Evolutionary conservation across 2,888 invertebrate genomes (phyloP).

Genomic region (Idaea straminata): DNA sequence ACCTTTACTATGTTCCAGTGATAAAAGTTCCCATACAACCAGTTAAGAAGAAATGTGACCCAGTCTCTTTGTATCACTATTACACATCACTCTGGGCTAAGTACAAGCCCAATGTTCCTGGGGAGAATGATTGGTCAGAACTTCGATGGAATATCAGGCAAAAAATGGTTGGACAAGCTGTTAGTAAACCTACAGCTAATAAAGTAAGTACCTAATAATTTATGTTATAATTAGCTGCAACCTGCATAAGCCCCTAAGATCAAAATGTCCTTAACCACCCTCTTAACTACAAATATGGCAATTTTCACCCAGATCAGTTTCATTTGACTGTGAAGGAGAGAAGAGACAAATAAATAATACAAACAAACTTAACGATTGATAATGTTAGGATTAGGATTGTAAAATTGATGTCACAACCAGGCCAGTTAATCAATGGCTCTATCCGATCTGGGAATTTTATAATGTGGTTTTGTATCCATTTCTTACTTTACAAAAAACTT

Average conservation of each 20-base stretch:
- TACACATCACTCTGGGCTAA: conserved; percentile 87
- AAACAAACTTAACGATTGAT: too few species aligned
- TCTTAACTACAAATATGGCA: too few species aligned
- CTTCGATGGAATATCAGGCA: conserved; percentile 86
- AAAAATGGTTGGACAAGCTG: conserved; percentile 80
- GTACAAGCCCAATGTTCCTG: conserved; percentile 85
- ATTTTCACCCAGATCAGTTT: too few species aligned
- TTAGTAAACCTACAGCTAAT: conserved; percentile 33
- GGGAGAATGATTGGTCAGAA: conserved; percentile 83
- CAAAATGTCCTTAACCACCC: too few species aligned
- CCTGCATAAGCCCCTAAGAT: too few species aligned
- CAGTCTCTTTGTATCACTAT: conserved; percentile 88
- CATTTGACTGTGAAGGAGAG: too few species aligned
- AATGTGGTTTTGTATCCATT: background rate
- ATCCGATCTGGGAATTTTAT: background rate
- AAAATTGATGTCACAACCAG: too few species aligned
- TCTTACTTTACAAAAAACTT: too few species aligned
- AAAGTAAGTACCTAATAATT: conserved; percentile 44
- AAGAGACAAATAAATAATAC: too few species aligned
- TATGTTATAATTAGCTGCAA: background rate
- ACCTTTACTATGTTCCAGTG: conserved; percentile 62
- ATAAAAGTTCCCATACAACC: conserved; percentile 79
- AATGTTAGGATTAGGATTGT: too few species aligned
- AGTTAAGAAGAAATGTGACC: conserved; percentile 81
- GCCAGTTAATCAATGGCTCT: background rate